These are phyloP conservation scores for Philereme transversata DNA, from an alignment of 2,888 invertebrate genomes.

Conservation along the genomic window DNA sequence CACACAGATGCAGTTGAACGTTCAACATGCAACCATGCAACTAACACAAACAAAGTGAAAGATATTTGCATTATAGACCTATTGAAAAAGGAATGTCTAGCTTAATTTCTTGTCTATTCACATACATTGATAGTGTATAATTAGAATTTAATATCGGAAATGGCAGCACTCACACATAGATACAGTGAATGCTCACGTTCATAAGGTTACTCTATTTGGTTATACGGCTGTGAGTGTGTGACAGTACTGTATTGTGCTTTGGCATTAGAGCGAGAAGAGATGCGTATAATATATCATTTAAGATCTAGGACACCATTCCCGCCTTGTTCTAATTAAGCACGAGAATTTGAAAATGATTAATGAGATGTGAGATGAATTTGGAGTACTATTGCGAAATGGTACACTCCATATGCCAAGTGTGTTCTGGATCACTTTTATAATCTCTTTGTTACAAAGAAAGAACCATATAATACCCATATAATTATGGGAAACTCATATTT, in stretches of 20 bases:
- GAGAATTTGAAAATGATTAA: conserved; percentile 58
- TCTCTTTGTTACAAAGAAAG: too few species aligned
- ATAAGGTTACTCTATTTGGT: conserved; percentile 41
- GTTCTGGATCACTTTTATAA: not conserved
- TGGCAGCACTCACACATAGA: conserved; percentile 32
- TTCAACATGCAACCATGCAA: conserved; percentile 33
- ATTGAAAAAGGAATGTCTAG: conserved; percentile 47
- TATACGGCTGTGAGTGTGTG: conserved; percentile 49
- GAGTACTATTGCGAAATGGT: conserved; percentile 6
- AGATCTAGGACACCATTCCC: conserved; percentile 75
- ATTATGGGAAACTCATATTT: too few species aligned
- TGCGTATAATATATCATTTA: conserved; percentile 65
- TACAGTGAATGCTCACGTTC: conserved; percentile 29
- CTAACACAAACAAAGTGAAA: conserved; percentile 44
- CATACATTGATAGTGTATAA: not conserved
- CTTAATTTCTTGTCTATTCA: conserved; percentile 42
- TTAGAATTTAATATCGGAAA: conserved; percentile 22
- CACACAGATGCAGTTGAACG: conserved; percentile 47
- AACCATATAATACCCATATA: too few species aligned
- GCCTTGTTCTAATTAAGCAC: conserved; percentile 67
- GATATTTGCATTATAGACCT: conserved; percentile 52
- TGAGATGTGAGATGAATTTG: conserved; percentile 37
- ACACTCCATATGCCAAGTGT: not conserved
- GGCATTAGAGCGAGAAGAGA: conserved; percentile 78
- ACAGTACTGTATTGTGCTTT: conserved; percentile 69